phyloP scores from a whole-genome alignment of 2,888 invertebrate species.

The Seira musarum region DNA sequence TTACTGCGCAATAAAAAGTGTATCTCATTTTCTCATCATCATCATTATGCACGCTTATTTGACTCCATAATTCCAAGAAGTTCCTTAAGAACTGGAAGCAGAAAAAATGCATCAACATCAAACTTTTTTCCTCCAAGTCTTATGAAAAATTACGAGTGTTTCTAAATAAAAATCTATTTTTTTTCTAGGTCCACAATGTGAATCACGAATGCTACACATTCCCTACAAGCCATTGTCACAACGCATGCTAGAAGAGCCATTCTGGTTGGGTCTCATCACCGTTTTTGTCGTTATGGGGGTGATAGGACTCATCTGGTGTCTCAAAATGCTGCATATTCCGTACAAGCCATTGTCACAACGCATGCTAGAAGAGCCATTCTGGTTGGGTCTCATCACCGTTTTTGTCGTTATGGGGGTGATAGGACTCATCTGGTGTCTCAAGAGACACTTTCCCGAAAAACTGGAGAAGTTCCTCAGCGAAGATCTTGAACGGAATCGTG shows the following conservation, averaged over 20 bases:
- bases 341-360: constrained; percentile 83
- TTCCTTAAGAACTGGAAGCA: too few species aligned
- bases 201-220: constrained; percentile 80
- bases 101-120: too few species aligned
- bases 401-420: constrained; percentile 85
- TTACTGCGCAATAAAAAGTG: too few species aligned
- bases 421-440: constrained; percentile 87
- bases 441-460: constrained; percentile 88
- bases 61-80: too few species aligned
- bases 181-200: constrained; percentile 78
- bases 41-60: too few species aligned
- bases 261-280: constrained; percentile 90
- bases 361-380: constrained; percentile 91
- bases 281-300: constrained; percentile 85
- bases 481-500: constrained; percentile 82
- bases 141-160: too few species aligned
- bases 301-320: constrained; percentile 87
- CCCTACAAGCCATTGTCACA: constrained; percentile 83
- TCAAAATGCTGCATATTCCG: constrained; percentile 81
- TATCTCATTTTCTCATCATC: too few species aligned
- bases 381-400: constrained; percentile 90
- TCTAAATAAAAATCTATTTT: too few species aligned
- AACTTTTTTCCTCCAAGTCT: too few species aligned
- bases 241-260: constrained; percentile 88
- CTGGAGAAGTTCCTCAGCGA: constrained; percentile 87